Base-by-base conservation (phyloP, 64 coral and sea anemone genomes). In the Astreopora myriophthalma region DNA sequence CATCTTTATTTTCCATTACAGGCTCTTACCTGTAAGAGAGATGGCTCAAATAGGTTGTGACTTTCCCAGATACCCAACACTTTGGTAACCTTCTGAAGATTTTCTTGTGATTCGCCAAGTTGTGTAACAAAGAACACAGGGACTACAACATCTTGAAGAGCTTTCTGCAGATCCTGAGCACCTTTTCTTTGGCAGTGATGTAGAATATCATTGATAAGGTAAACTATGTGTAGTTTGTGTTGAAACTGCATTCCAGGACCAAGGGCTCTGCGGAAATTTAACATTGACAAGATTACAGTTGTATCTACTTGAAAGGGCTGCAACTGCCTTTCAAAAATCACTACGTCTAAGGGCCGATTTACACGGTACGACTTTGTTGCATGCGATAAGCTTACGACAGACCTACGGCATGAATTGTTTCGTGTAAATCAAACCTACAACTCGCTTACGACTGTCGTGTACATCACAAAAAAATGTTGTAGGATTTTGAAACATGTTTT, bases 41-140 rank as follows among this genome's bases (percentile, higher is more conserved):
- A 71, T 78, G 73, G 38, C 17, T 98, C 96, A 75, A 98, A 95
- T 73, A 92, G 87, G 31, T 94, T 95, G 40, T 98, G 94, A 33
- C 75, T 95, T 89, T 98, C 96, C 96, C 96, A 98, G 19, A 98
- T 98, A 32, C 87, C 82, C 69, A 98, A 85, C 26, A 98, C 96
- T 87, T 98, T 98, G 23, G 64, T 95, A 20, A 92, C 51, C 82
- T 95, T 95, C 34, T 98, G 93, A 22, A 94, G 85, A 36, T 86
- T 93, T 75, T 98, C 96, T 20, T 70, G 72, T 23, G 80, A 74
- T 57, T 98, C 96, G 28, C 93, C 96, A 19, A 94, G 40, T 46
- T 88, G 84, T 60, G 96, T 87, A 44, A 85, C 81, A 73, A 84
- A 92, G 69, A 95, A 98, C 89, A 98, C 85, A 32, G 96, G 93